Evolutionary conservation across 2,113 vertebrate species (phyloP).

Genomic region (Gobiocypris rarus): DNA sequence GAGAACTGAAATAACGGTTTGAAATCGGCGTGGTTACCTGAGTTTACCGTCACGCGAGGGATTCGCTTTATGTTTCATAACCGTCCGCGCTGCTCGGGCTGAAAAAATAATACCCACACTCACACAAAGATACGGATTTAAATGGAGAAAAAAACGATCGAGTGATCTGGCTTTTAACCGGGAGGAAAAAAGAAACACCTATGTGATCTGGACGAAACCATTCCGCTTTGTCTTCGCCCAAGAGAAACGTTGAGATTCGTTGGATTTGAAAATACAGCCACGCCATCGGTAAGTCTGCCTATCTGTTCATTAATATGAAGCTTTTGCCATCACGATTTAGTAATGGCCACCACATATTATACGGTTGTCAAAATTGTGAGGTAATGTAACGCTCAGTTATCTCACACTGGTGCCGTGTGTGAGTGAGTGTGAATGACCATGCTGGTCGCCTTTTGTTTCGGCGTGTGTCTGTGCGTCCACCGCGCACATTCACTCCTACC

Average conservation of each 20-base stretch:
- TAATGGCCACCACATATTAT: not conserved
- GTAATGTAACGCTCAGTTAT: not conserved
- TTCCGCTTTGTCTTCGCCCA: not conserved
- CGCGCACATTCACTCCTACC: not conserved
- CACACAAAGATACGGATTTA: conserved; percentile 51
- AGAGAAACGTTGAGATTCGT: conserved; percentile 1
- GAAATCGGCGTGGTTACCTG: conserved; percentile 29
- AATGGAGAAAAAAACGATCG: conserved; percentile 6
- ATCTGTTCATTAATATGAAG: not conserved
- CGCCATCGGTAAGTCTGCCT: conserved; percentile 38
- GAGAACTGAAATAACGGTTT: conserved; percentile 18
- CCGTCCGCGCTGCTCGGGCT: conserved; percentile 36
- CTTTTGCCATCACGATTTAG: not conserved
- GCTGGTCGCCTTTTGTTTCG: conserved; percentile 48
- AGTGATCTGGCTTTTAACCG: conserved; percentile 13
- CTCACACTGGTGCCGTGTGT: not conserved
- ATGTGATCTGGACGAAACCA: conserved; percentile 41
- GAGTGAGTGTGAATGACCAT: conserved; percentile 6
- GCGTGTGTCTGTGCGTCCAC: conserved; percentile 13
- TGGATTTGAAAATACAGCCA: conserved; percentile 33
- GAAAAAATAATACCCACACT: not conserved
- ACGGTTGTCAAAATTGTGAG: not conserved
- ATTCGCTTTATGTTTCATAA: conserved; percentile 42
- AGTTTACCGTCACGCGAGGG: conserved; percentile 31
- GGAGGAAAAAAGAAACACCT: not conserved